Base-by-base conservation (phyloP, 2,888 invertebrate species). In the Tachina fera region DNA sequence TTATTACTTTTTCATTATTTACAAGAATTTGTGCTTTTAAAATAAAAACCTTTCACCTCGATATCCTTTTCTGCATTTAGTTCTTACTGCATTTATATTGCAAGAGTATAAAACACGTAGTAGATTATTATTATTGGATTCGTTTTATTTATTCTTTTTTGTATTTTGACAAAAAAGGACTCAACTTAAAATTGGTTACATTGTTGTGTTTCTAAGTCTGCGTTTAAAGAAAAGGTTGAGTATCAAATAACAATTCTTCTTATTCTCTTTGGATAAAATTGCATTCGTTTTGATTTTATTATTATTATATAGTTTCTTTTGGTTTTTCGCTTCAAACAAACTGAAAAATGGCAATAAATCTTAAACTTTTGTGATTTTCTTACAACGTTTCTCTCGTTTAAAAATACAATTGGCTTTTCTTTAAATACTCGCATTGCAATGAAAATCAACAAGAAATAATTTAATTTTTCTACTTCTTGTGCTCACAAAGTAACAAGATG, bases 181-280 rank as follows among this genome's bases (percentile, higher is more conserved):
- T 39, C 41, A 65, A 67, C 81, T 68, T 74, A 41, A 77, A 82
- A 82, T 85, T 65, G 53, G 85, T 82, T 85, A 75, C 82, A 85
- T 85, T 82, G 78, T 84, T 84, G 72, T 61, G 41, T 41, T 77
- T 19, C 58, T 72, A 71, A 80, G 84, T 61, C 58, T 65, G 41
- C 13, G 43, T 72, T 74, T 58, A 3, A 19, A 58, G 31, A 61
- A 68, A 51, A 51, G 45, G 14, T 53, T 67, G 19, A 83, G 39
- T 49, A 67, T 41, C 67, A 79, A 83, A 68, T 74, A 65, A 60
- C 60, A 61, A 56, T 60, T 70, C 47, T 56, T 70, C 41, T 58
- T 65, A 43, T 13, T 11, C 39, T 45, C n/a, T 39, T 60, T 68
- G 47, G 13, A 45, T 74, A 51, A 81, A 60, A 74, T 51, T 68